Percentiles rank a stretch among this genome's conserved stretches.
These are phyloP conservation scores for Euphonia xanthogaster DNA, from an alignment of 2,797 vertebrate species.

Conservation along the genomic window DNA sequence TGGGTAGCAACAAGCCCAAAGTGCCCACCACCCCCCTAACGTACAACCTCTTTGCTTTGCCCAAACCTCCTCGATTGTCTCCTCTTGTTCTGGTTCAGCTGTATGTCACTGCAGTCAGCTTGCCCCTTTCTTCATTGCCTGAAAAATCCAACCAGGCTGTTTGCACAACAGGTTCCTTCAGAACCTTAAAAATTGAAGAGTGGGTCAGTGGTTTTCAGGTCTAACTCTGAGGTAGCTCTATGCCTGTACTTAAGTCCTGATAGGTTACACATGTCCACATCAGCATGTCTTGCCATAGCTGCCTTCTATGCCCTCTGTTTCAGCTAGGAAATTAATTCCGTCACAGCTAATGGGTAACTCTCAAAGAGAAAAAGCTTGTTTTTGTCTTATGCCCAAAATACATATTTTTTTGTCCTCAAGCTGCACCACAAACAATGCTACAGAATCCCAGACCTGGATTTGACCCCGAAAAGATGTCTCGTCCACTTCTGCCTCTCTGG, in stretches of 20 bases:
- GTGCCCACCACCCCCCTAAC: background rate
- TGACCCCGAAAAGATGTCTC: background rate
- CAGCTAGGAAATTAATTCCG: background rate
- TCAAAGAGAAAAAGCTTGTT: background rate
- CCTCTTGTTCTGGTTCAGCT: background rate
- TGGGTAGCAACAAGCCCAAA: background rate
- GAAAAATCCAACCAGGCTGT: background rate
- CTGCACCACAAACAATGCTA: background rate
- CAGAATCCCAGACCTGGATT: background rate
- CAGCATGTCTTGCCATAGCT: background rate
- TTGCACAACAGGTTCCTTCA: background rate
- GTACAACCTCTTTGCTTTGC: background rate
- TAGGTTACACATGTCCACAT: background rate
- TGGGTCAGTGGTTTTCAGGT: background rate
- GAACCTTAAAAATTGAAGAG: background rate
- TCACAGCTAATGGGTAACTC: background rate
- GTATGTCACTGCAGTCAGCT: background rate
- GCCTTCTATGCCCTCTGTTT: background rate
- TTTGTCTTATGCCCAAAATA: background rate
- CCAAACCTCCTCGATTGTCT: background rate
- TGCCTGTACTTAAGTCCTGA: background rate
- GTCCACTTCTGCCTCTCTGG: fast-evolving
- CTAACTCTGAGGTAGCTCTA: background rate
- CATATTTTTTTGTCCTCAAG: background rate
- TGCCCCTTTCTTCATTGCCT: background rate